Conservation (phyloP, 2,797 vertebrate species). For the Morus bassanus region DNA sequence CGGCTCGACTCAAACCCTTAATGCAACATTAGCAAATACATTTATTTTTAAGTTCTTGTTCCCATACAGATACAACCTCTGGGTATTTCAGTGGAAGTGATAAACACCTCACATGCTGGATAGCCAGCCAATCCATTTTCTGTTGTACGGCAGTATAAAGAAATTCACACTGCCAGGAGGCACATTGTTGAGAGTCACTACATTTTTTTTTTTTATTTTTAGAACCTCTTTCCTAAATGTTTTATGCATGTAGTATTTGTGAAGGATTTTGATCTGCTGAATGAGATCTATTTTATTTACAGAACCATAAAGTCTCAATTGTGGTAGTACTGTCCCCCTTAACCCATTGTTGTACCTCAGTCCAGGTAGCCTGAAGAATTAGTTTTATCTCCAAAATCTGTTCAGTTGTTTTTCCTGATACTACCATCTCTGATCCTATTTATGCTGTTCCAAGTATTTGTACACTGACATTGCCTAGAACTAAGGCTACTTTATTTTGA, state of each 20-base stretch:
- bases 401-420: not conserved
- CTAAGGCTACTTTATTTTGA: not conserved
- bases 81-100: not conserved
- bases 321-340: not conserved
- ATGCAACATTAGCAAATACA: not conserved
- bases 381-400: not conserved
- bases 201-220: not conserved
- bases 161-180: not conserved
- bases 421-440: not conserved
- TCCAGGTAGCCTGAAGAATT: not conserved
- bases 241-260: not conserved
- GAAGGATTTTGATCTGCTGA: not conserved
- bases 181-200: not conserved
- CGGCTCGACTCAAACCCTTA: too few species aligned
- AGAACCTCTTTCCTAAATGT: not conserved
- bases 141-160: not conserved
- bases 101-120: not conserved
- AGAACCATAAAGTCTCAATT: not conserved
- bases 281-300: not conserved
- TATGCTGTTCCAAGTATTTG: not conserved
- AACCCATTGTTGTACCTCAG: not conserved
- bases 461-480: not conserved
- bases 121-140: not conserved
- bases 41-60: not conserved
- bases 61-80: not conserved